These are phyloP conservation scores for Neosalanx taihuensis DNA, from an alignment of 2,797 vertebrate genomes.

Conservation along the genomic window DNA sequence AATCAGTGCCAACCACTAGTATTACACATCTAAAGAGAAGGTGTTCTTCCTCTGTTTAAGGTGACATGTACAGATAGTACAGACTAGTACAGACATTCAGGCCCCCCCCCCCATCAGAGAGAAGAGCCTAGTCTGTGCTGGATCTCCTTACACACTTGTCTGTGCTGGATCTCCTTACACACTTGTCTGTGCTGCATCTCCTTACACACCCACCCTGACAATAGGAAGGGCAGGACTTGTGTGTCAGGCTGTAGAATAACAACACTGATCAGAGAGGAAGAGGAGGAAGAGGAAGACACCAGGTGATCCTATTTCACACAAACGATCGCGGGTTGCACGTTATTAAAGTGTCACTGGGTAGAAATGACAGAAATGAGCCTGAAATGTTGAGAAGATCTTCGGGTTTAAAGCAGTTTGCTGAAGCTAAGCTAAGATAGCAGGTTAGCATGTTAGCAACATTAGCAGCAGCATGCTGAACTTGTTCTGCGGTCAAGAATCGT, in stretches of 20 bases:
- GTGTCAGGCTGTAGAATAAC: conserved; percentile 72
- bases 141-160: conserved; percentile 16
- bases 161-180: conserved; percentile 22
- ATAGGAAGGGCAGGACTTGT: conserved; percentile 43
- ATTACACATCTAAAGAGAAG: conserved; percentile 37
- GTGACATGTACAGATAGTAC: conserved; percentile 6
- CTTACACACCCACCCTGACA: conserved; percentile 68
- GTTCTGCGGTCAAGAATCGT: neutral
- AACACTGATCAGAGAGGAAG: conserved; percentile 45
- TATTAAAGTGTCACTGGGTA: no score
- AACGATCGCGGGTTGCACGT: no score
- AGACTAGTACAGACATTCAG: conserved; percentile 43
- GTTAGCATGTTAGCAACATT: conserved; percentile 14
- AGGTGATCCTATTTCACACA: conserved; percentile 5
- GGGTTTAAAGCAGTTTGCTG: no score
- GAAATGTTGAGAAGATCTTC: conserved; percentile 11
- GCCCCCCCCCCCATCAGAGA: conserved; percentile 45
- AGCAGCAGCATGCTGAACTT: no score
- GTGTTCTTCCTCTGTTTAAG: conserved; percentile 47
- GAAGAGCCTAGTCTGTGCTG: conserved; percentile 15
- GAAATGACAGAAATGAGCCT: conserved; percentile 12
- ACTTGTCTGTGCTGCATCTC: no score
- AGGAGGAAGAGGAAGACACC: conserved; percentile 33
- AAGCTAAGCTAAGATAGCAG: conserved; percentile 40
- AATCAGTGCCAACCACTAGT: neutral